Evolutionary conservation across 2,113 vertebrate species (phyloP), one percentile per base, ranked within the genome.

Genomic region (Elachura formosa): DNA sequence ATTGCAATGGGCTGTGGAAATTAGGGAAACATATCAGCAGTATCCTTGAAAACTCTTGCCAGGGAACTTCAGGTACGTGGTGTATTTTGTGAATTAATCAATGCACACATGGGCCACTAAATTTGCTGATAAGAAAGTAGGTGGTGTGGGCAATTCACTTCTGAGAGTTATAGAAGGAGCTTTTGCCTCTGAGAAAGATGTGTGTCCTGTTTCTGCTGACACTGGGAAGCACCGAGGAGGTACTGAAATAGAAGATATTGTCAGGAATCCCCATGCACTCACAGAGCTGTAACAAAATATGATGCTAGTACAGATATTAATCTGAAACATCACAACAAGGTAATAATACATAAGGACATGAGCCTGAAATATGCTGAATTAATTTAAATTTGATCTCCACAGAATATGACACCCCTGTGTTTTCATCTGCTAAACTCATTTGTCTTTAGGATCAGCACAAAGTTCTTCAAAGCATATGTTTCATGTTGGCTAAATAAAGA

Each of bases 371-470:
- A 61, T 10, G 40, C 5, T 23, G 78, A 77, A 72, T 52, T 33
- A 41, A 76, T 87, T 89, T 87, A 66, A 82, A 91, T 84, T 54
- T 91, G n/a, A 83, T 92, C 48, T 68, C 62, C 43, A 56, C 20
- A 58, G 34, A 83, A 76, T 87, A 69, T 69, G 69, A 93, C 63
- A 76, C 26, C 22, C 38, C 14, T 79, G 34, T 93, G 62, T 92
- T 95, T 91, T 93, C 76, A 45, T 81, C 36, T 87, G 67, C 43
- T 78, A 81, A 94, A 89, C 14, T 90, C 8, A 0, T 0, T 6
- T 49, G 45, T 54, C 58, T 82, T 84, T 41, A 84, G 34, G 45
- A 85, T 77, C 31, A 89, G 34, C n/a, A 62, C 14, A 62, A 64
- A 87, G 43, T 45, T 67, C 83, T 77, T 77, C 67, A 76, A 82